phyloP scores from a whole-genome alignment of 92 coral and sea anemone species.

The Paragorgia papillata region DNA sequence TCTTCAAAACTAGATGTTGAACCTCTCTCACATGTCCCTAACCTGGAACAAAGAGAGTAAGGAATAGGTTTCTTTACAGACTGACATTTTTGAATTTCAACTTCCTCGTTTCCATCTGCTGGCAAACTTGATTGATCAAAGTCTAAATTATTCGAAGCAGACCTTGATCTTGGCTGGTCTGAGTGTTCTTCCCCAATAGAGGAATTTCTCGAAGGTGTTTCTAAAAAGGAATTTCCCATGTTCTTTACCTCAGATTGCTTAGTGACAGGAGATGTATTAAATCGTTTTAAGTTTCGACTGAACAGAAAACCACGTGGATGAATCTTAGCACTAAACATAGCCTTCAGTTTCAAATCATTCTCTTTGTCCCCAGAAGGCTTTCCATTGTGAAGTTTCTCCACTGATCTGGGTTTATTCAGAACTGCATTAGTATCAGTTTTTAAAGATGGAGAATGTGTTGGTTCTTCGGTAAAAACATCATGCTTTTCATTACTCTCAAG shows the following conservation, averaged over 20 bases:
- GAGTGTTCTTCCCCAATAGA: not conserved
- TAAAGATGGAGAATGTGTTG: not conserved
- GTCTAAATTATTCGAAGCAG: not conserved
- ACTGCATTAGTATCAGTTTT: not conserved
- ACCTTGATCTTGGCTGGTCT: not conserved
- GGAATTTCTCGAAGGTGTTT: not conserved
- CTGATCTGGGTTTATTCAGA: not conserved
- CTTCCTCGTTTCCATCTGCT: not conserved
- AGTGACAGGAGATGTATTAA: not conserved
- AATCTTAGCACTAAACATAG: not conserved
- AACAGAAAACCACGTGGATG: not conserved
- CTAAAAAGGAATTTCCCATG: not conserved
- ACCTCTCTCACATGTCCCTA: not conserved
- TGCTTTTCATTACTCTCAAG: not conserved
- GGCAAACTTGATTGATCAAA: not conserved
- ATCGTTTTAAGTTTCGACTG: not conserved
- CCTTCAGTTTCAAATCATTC: not conserved
- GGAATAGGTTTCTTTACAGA: not conserved
- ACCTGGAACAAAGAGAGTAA: not conserved
- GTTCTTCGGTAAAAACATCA: not conserved
- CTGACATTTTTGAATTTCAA: slow-evolving; percentile 20
- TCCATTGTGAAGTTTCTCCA: not conserved
- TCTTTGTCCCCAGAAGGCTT: not conserved
- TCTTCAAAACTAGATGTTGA: slow-evolving; percentile 23
- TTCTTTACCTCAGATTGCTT: not conserved